These are phyloP conservation scores for Takifugu flavidus DNA, from an alignment of 2,113 vertebrate species.

Conservation along the genomic window DNA sequence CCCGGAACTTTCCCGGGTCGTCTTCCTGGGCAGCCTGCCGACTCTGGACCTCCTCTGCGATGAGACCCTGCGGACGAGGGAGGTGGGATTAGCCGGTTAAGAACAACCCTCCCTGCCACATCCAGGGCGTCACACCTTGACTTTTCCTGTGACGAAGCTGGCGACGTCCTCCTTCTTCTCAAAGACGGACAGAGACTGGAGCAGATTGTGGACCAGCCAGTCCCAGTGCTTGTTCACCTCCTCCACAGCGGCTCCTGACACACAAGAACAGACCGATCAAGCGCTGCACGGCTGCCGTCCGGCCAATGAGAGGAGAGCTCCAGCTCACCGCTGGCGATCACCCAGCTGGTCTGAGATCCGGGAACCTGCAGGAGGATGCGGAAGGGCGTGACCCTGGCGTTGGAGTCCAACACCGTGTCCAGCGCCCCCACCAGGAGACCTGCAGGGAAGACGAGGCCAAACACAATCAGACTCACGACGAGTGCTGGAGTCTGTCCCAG, in stretches of 20 bases:
- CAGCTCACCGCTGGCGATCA: constrained; percentile 92
- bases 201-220: constrained; percentile 92
- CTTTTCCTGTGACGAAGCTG: constrained; percentile 92
- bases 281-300: neutral
- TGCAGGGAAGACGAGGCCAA: constrained; percentile 44
- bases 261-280: constrained; percentile 10
- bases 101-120: neutral
- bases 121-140: constrained; percentile 78
- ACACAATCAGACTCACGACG: neutral
- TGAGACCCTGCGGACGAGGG: constrained; percentile 80
- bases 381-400: constrained; percentile 87
- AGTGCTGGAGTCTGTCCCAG: no score
- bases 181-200: constrained; percentile 92
- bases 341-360: constrained; percentile 90
- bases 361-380: constrained; percentile 94
- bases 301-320: neutral
- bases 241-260: constrained; percentile 84
- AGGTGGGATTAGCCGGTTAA: neutral
- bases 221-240: constrained; percentile 95
- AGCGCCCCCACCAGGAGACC: constrained; percentile 94
- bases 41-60: constrained; percentile 88
- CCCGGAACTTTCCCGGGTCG: constrained; percentile 89
- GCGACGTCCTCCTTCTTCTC: constrained; percentile 95
- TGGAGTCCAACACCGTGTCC: constrained; percentile 93
- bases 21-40: constrained; percentile 88